These are phyloP conservation scores for Centropyge bicolor DNA, from an alignment of 2,797 vertebrate genomes.

Conservation along the genomic window DNA sequence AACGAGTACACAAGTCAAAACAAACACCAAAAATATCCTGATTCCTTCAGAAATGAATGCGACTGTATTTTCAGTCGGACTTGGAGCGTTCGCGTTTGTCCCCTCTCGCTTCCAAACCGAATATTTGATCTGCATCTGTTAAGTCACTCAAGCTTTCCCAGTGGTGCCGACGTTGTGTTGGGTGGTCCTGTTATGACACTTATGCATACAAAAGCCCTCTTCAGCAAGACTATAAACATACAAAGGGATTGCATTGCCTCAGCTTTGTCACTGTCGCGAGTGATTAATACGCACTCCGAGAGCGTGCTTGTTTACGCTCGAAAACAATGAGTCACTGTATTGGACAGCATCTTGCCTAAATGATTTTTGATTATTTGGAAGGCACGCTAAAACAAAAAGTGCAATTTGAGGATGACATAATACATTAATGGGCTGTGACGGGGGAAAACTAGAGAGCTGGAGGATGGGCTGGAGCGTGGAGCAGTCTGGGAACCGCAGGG, in stretches of 20 bases:
- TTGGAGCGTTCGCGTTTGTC: neutral
- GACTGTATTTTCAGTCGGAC: neutral
- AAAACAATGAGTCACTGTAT: slow-evolving; percentile 57
- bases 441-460: slow-evolving; percentile 23
- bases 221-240: slow-evolving; percentile 51
- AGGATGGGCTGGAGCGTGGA: slow-evolving; percentile 26
- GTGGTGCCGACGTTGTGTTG: slow-evolving; percentile 39
- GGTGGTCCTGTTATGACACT: slow-evolving; percentile 68
- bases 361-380: slow-evolving; percentile 64
- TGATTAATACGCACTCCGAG: slow-evolving; percentile 51
- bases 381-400: slow-evolving; percentile 39
- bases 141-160: slow-evolving; percentile 20
- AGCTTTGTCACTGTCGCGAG: slow-evolving; percentile 52
- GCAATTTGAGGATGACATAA: slow-evolving; percentile 55
- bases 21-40: neutral
- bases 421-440: slow-evolving; percentile 38
- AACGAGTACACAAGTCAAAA: neutral
- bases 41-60: neutral
- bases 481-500: slow-evolving; percentile 27
- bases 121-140: slow-evolving; percentile 3
- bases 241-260: slow-evolving; percentile 31
- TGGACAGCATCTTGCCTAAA: slow-evolving; percentile 40
- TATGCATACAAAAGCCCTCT: slow-evolving; percentile 43
- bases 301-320: slow-evolving; percentile 35
- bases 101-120: neutral